Percentiles rank a stretch among this genome's conserved stretches.
These are phyloP conservation scores for Nebria brevicollis DNA, from an alignment of 2,888 invertebrate species.

Conservation along the genomic window DNA sequence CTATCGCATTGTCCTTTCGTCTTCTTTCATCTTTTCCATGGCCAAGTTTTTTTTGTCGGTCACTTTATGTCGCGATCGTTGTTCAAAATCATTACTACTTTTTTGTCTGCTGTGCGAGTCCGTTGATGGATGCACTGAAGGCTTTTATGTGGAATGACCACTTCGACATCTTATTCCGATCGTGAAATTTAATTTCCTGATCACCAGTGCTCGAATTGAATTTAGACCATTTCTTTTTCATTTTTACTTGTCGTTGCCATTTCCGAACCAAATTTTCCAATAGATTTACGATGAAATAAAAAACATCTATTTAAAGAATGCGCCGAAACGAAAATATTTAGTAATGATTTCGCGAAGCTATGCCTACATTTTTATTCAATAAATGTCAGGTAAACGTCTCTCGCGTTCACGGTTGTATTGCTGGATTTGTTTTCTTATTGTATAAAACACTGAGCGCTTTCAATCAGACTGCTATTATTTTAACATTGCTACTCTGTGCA, in stretches of 20 bases:
- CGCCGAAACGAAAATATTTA: too few species aligned
- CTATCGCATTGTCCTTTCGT: slow-evolving; percentile 12
- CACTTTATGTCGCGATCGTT: slow-evolving; percentile 17
- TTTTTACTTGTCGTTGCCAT: too few species aligned
- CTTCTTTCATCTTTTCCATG: neutral
- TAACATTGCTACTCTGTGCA: slow-evolving; percentile 12
- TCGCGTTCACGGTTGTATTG: too few species aligned
- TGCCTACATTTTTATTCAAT: too few species aligned
- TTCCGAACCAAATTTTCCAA: too few species aligned
- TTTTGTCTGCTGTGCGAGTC: slow-evolving; percentile 20
- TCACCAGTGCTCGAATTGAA: neutral
- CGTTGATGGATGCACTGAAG: slow-evolving; percentile 41
- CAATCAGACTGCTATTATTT: neutral
- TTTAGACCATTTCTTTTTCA: slow-evolving; percentile 19
- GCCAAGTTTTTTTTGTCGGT: neutral
- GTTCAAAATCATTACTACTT: slow-evolving; percentile 40
- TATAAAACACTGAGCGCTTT: neutral
- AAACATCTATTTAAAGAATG: too few species aligned
- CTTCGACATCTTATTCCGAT: slow-evolving; percentile 38
- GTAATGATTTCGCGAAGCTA: too few species aligned
- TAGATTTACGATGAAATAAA: too few species aligned
- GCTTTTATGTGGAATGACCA: slow-evolving; percentile 40
- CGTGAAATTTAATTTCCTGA: slow-evolving; percentile 46
- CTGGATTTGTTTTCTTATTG: neutral
- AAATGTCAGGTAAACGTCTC: too few species aligned